These are phyloP conservation scores for Heliothis peltigera DNA, from an alignment of 2,888 invertebrate genomes.

Conservation along the genomic window DNA sequence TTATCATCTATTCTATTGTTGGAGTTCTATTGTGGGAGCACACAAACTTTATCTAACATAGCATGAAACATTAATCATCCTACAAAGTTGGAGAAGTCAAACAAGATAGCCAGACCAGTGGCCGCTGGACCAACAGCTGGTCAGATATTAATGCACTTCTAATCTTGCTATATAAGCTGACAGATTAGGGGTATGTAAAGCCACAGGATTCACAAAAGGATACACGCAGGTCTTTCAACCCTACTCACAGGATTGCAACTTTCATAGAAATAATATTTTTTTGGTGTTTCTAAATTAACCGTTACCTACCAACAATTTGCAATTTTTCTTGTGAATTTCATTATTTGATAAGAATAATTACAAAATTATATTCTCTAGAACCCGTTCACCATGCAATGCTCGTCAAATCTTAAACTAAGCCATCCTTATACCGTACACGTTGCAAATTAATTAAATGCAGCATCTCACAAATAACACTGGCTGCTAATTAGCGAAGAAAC, in stretches of 20 bases:
- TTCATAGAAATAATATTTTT: neutral
- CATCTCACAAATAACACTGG: neutral
- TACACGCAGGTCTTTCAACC: too few relatives aligned
- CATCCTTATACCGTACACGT: neutral
- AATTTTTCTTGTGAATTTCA: too few relatives aligned
- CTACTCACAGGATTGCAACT: neutral
- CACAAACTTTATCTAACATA: slow-evolving; percentile 20
- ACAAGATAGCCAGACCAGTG: slow-evolving; percentile 22
- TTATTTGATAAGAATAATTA: too few relatives aligned
- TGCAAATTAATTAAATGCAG: slow-evolving; percentile 15
- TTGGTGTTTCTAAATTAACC: too few relatives aligned
- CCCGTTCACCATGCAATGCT: neutral
- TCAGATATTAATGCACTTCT: slow-evolving; percentile 32
- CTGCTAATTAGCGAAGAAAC: slow-evolving; percentile 11
- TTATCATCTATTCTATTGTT: neutral
- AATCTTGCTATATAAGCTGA: slow-evolving; percentile 2
- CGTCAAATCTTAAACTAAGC: neutral
- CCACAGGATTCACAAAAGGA: neutral
- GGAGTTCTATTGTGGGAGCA: neutral
- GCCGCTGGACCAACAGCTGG: slow-evolving; percentile 18
- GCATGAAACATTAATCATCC: slow-evolving; percentile 32
- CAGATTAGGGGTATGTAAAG: neutral
- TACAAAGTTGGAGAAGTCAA: slow-evolving; percentile 29
- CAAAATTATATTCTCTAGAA: neutral
- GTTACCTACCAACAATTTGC: too few relatives aligned